Evolutionary conservation across 2,113 vertebrate species (phyloP), one percentile per base, ranked within the genome.

Genomic region (Hippopotamus amphibius): DNA sequence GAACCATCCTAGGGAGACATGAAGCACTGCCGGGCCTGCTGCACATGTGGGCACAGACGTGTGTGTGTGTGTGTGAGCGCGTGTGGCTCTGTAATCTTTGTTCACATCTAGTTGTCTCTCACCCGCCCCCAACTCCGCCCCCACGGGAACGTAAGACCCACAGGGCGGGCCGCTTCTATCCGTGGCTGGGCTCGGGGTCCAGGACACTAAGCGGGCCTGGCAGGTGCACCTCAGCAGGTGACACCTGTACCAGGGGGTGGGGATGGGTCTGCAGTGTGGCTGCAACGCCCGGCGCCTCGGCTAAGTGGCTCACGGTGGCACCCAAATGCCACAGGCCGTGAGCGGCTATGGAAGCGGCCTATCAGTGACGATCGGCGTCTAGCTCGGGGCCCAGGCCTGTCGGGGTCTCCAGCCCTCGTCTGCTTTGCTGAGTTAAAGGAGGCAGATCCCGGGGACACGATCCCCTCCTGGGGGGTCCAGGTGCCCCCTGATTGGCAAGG

Each of bases 311-410:
- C 72, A 48, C 7, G 2, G 14, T 30, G 43, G 72, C 26, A 48
- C 8, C 72, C 0, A 1, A 76, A 50, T 1, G 1, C 46, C 46
- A 76, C 0, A 3, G 8, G 26, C 1, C 1, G 0, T 26, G 46
- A 76, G 46, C 30, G 5, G 26, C 11, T 17, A 76, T 2, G 2
- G 46, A 14, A 24, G 26, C 12, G 26, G 37, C 2, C 2, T 13
- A 43, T 72, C 37, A 3, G 0, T 43, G 69, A 72, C 69, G 13
- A 2, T 43, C 69, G 43, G 22, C 10, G 37, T 71, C 69, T 71
- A 37, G 17, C 7, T 19, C 19, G 8, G 43, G 43, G 8, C 43
- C 15, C 4, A 0, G 43, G 72, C 0, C 0, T 8, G 0, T 0
- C 8, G 2, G 4, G 72, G 26, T 17, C 15, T 46, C 72, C 46